phyloP scores from a whole-genome alignment of 2,888 invertebrate species.

The Cyrtodaria siliqua region DNA sequence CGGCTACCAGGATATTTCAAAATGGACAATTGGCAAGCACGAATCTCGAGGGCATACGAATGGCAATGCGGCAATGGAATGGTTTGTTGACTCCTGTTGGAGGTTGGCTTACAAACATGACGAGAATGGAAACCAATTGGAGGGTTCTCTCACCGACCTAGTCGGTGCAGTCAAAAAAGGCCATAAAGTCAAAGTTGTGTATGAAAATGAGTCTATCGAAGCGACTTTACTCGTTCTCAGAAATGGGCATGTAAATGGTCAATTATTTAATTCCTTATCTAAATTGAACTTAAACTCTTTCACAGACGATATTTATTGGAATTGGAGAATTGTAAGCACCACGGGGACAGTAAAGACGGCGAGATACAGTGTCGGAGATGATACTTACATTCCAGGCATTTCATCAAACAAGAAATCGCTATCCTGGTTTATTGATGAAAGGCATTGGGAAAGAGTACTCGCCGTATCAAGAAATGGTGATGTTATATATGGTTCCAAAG shows the following conservation, averaged over 20 bases:
- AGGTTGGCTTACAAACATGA: slow-evolving; percentile 24
- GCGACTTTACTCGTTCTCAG: slow-evolving; percentile 19
- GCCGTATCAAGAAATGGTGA: background rate
- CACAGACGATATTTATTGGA: slow-evolving; percentile 11
- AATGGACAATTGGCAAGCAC: slow-evolving; percentile 49
- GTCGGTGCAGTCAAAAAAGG: slow-evolving; percentile 11
- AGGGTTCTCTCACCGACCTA: slow-evolving; percentile 17
- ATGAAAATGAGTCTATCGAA: slow-evolving; percentile 4
- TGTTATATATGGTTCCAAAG: slow-evolving; percentile 22
- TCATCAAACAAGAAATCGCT: background rate
- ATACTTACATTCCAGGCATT: background rate
- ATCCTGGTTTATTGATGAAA: slow-evolving; percentile 30
- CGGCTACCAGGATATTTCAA: background rate
- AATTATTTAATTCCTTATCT: slow-evolving; percentile 7
- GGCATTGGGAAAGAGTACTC: slow-evolving; percentile 23
- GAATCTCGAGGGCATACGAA: background rate
- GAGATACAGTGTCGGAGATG: slow-evolving; percentile 12
- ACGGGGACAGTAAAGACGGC: slow-evolving; percentile 13
- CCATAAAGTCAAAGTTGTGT: slow-evolving; percentile 25
- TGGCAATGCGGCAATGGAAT: background rate
- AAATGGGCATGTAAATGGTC: slow-evolving; percentile 23
- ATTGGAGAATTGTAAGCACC: slow-evolving; percentile 24
- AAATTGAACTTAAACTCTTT: slow-evolving; percentile 13
- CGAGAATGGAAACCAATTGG: slow-evolving; percentile 12
- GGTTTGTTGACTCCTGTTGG: slow-evolving; percentile 42